These are phyloP conservation scores for Neotoma lepida DNA, from an alignment of 2,113 vertebrate genomes.

Conservation along the genomic window DNA sequence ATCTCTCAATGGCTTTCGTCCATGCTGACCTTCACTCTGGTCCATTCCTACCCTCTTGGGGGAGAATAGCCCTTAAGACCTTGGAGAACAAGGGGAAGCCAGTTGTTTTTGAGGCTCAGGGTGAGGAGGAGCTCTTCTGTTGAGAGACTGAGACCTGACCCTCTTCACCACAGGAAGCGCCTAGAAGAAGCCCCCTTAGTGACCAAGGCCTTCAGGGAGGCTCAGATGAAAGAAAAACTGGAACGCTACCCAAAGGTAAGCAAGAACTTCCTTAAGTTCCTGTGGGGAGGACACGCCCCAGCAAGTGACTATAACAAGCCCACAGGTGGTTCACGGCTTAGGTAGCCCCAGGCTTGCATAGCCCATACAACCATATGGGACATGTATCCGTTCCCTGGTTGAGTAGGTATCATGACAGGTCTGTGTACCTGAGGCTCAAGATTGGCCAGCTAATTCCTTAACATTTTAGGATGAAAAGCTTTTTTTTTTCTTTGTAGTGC, in stretches of 20 bases:
- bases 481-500: not conserved
- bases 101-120: not conserved
- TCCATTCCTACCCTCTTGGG: not conserved
- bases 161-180: slow-evolving; percentile 84
- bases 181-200: slow-evolving; percentile 94
- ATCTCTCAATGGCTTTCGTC: not conserved
- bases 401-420: not conserved
- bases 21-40: not conserved
- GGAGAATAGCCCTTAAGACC: not conserved
- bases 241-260: slow-evolving; percentile 93
- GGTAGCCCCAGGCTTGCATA: not conserved
- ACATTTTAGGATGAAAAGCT: too few species aligned
- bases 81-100: not conserved
- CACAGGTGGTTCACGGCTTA: not conserved
- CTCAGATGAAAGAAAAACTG: slow-evolving; percentile 92
- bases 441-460: too few species aligned
- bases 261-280: not conserved
- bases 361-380: not conserved
- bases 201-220: slow-evolving; percentile 90
- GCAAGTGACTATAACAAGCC: not conserved
- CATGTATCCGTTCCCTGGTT: accelerated
- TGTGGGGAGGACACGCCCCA: too few species aligned
- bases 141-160: not conserved
- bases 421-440: accelerated
- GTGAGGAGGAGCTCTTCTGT: not conserved